Percentiles rank a stretch among this genome's conserved stretches.
Conservation (phyloP, 2,113 vertebrate genomes). For the Mesembrinibis cayennensis region DNA sequence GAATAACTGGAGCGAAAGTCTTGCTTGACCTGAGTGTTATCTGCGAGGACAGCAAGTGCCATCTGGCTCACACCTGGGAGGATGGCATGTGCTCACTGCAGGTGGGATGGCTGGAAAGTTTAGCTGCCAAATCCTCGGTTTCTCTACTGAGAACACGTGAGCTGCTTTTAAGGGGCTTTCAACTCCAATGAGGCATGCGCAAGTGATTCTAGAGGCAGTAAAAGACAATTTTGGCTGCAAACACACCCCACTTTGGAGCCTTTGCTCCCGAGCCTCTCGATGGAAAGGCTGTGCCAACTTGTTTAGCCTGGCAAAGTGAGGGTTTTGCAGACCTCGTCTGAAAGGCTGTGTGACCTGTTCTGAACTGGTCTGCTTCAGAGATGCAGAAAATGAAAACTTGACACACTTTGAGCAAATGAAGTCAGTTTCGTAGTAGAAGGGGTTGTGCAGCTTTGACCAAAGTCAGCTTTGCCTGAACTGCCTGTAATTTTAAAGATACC, state of each 20-base stretch:
- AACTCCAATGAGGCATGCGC: rapidly evolving
- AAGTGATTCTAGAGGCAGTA: background rate
- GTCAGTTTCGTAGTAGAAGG: background rate
- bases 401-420: background rate
- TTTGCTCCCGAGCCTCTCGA: rapidly evolving
- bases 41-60: background rate
- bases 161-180: background rate
- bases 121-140: background rate
- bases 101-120: background rate
- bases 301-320: background rate
- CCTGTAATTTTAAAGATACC: background rate
- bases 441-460: background rate
- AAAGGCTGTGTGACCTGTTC: background rate
- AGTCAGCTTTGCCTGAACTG: background rate
- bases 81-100: background rate
- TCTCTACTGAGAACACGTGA: rapidly evolving
- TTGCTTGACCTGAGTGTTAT: background rate
- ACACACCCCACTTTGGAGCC: rapidly evolving
- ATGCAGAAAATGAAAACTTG: background rate
- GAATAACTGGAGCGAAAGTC: background rate
- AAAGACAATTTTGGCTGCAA: background rate
- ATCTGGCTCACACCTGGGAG: background rate
- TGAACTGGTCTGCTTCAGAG: background rate
- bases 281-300: background rate
- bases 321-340: background rate